Conservation (phyloP, 2,113 vertebrate genomes). For the Myxocyprinus asiaticus region DNA sequence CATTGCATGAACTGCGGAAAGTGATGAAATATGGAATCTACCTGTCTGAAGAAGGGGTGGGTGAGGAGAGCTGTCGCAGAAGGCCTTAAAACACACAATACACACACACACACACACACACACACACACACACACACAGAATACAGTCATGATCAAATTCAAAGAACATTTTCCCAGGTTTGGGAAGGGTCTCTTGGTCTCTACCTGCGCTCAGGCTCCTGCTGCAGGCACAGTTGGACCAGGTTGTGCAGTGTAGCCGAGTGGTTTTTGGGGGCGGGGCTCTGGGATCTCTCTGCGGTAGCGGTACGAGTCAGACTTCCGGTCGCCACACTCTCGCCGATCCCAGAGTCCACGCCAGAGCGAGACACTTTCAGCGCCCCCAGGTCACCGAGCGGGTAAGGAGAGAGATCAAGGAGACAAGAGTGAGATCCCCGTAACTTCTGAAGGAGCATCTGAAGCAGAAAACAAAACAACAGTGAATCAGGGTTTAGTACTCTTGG, state of each 20-base stretch:
- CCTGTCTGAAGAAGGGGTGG: slow-evolving; percentile 85
- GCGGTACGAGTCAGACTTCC: slow-evolving; percentile 84
- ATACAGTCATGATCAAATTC: not conserved
- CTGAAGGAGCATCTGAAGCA: slow-evolving; percentile 89
- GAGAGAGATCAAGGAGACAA: slow-evolving; percentile 81
- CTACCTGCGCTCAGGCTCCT: slow-evolving; percentile 84
- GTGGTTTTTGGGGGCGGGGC: slow-evolving; percentile 87
- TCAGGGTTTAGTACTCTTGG: not conserved
- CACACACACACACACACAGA: slow-evolving; percentile 46
- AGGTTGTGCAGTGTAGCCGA: slow-evolving; percentile 90
- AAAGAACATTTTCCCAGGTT: not conserved
- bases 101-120: slow-evolving; percentile 36
- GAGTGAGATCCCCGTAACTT: slow-evolving; percentile 90
- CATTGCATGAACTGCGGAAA: too few species aligned
- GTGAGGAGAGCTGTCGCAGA: slow-evolving; percentile 87
- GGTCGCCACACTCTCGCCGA: slow-evolving; percentile 86
- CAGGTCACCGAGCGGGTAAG: slow-evolving; percentile 82
- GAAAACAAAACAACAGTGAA: not conserved
- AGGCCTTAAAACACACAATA: slow-evolving; percentile 72
- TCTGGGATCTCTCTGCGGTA: slow-evolving; percentile 83
- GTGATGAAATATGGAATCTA: not conserved
- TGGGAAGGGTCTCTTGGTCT: not conserved
- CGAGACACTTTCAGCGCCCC: slow-evolving; percentile 88
- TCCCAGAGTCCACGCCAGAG: slow-evolving; percentile 93
- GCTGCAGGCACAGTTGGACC: slow-evolving; percentile 92